phyloP scores from a whole-genome alignment of 2,113 vertebrate species.

The Pollimyrus isidori region DNA sequence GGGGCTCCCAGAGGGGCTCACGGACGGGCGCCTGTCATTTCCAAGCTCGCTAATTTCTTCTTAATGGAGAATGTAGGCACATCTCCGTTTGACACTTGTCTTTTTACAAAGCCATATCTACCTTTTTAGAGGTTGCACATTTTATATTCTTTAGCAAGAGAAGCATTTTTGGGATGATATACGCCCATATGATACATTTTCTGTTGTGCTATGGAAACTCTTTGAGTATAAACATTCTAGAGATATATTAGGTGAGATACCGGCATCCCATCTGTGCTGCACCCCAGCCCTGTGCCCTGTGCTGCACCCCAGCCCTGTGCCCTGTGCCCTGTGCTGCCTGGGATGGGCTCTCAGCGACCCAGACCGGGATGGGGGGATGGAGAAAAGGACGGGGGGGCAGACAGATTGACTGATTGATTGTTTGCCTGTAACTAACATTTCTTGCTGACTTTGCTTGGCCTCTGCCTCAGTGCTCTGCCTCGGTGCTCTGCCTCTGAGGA shows the following conservation, averaged over 20 bases:
- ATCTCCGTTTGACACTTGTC: not conserved
- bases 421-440: not conserved
- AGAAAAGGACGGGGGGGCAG: too few relatives aligned
- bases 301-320: not conserved
- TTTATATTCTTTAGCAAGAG: not conserved
- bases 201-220: not conserved
- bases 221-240: not conserved
- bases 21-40: not conserved
- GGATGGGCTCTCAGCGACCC: not conserved
- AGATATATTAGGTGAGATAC: not conserved
- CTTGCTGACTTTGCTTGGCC: not conserved
- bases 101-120: slow-evolving; percentile 21
- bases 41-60: not conserved
- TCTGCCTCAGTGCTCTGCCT: not conserved
- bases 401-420: not conserved
- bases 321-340: not conserved
- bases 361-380: not conserved
- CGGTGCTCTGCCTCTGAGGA: not conserved
- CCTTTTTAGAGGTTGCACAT: slow-evolving; percentile 5
- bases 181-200: not conserved
- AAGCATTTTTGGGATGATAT: not conserved
- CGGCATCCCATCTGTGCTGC: not conserved
- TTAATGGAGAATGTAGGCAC: not conserved
- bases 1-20: not conserved
- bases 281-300: not conserved